Percentiles rank a stretch among this genome's conserved stretches.
These are phyloP conservation scores for Asobara japonica DNA, from an alignment of 1,140 invertebrate species.

Conservation along the genomic window DNA sequence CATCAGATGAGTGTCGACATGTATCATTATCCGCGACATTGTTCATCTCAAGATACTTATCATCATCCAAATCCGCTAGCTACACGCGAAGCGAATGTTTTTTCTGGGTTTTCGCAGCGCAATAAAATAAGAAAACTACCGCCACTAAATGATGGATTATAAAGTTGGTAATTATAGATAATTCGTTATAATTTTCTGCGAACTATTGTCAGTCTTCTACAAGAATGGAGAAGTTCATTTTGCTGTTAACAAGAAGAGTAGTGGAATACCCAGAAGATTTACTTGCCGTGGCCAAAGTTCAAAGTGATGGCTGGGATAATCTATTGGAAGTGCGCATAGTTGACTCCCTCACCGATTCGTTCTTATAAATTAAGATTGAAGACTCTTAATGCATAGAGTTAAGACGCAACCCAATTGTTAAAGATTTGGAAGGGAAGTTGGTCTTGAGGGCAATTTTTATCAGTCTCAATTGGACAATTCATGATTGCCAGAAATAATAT, in stretches of 20 bases:
- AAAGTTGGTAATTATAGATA: not conserved
- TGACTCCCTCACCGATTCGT: no score
- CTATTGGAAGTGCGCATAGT: no score
- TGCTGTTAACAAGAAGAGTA: not conserved
- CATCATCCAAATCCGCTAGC: not conserved
- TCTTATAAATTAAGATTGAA: no score
- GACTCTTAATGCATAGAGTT: no score
- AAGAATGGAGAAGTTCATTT: not conserved
- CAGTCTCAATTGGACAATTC: no score
- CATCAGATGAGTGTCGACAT: not conserved
- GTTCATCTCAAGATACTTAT: not conserved
- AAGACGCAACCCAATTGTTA: no score
- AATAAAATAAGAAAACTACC: not conserved
- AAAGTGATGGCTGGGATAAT: no score
- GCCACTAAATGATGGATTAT: not conserved
- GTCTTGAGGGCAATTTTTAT: no score
- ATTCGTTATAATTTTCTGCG: not conserved
- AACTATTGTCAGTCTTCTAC: not conserved
- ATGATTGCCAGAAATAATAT: no score
- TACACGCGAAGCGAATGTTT: not conserved
- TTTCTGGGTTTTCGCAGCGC: not conserved
- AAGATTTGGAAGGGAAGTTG: no score
- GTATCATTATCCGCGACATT: not conserved
- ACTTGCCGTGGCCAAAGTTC: no score
- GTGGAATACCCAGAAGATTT: not conserved